phyloP scores from a whole-genome alignment of 2,888 invertebrate species.

The Patella pellucida region DNA sequence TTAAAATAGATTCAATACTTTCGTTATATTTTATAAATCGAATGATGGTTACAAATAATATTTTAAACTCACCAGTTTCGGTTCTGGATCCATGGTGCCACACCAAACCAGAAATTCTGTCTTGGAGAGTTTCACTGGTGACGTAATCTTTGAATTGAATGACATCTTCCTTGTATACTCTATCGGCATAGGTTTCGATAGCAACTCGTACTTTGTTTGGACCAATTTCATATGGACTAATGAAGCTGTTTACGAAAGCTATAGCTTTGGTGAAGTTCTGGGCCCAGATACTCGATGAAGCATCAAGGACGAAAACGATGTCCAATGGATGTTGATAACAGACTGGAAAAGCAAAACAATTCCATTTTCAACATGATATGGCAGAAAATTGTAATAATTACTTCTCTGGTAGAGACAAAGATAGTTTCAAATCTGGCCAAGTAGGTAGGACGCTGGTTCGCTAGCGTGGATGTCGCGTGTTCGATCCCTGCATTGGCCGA shows the following conservation, averaged over 20 bases:
- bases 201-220: slow-evolving; percentile 24
- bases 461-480: too few species aligned
- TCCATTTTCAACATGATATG: too few species aligned
- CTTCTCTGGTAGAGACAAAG: too few species aligned
- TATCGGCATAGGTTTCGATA: not conserved
- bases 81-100: not conserved
- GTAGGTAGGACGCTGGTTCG: too few species aligned
- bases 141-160: not conserved
- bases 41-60: too few species aligned
- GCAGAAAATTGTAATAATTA: too few species aligned
- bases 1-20: too few species aligned
- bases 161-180: not conserved
- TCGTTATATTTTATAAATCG: too few species aligned
- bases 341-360: slow-evolving; percentile 7
- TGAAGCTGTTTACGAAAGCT: slow-evolving; percentile 35
- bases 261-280: slow-evolving; percentile 37
- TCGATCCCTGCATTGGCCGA: too few species aligned
- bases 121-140: not conserved
- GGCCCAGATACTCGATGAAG: slow-evolving; percentile 34
- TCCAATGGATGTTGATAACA: slow-evolving; percentile 34
- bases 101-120: not conserved
- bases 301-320: slow-evolving; percentile 33
- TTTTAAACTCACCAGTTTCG: not conserved
- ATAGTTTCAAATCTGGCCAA: too few species aligned
- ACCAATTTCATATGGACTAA: slow-evolving; percentile 32